A percentile compares a stretch with the other conserved stretches of the same genome.
Conservation (phyloP, 2,113 vertebrate species). For the Macaca mulatta region DNA sequence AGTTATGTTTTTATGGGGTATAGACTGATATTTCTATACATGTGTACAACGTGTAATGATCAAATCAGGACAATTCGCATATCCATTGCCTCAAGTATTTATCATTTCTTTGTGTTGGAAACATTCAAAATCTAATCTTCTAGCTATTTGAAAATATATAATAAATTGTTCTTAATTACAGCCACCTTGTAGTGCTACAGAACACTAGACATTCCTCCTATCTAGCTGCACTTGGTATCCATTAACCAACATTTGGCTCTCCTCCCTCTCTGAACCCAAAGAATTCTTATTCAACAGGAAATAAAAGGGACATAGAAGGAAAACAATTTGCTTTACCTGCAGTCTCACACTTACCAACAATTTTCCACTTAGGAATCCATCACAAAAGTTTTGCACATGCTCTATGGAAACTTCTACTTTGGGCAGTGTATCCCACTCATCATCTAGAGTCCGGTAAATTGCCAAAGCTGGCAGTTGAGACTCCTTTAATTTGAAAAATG, state of each 20-base stretch:
- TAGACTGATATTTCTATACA: neutral
- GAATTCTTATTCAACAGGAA: neutral
- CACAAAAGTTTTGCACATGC: conserved; percentile 87
- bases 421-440: conserved; percentile 87
- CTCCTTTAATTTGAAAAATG: conserved; percentile 90
- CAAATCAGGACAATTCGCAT: neutral
- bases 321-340: neutral
- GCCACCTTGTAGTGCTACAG: neutral
- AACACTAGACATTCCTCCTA: neutral
- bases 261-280: neutral
- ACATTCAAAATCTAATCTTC: neutral
- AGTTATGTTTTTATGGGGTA: neutral
- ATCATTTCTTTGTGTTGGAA: neutral
- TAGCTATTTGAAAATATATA: neutral
- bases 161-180: neutral
- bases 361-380: conserved; percentile 83
- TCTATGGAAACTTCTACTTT: conserved; percentile 84
- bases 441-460: conserved; percentile 86
- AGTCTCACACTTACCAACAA: conserved; percentile 73
- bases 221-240: neutral
- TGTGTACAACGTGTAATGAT: neutral
- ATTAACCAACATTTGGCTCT: neutral
- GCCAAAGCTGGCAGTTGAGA: conserved; percentile 91
- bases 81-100: neutral
- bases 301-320: neutral